Evolutionary conservation across 2,797 vertebrate species (phyloP).

Genomic region (Myoxocephalus aenaeus): DNA sequence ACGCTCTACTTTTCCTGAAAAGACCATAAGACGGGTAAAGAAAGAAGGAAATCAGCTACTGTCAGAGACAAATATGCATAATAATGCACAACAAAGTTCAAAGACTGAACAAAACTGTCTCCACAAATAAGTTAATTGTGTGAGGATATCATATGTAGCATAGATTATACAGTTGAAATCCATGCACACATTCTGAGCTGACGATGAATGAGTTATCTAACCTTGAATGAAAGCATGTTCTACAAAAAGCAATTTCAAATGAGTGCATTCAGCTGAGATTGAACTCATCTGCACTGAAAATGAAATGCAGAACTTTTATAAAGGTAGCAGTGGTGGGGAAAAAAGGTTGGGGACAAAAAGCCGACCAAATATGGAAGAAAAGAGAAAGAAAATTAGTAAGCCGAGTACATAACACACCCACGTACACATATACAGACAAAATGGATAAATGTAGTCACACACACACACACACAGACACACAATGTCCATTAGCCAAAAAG

Average conservation of each 20-base stretch:
- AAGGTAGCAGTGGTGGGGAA: slow-evolving; percentile 4
- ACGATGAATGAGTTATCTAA: slow-evolving; percentile 61
- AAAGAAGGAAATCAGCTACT: slow-evolving; percentile 59
- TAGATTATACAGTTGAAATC: slow-evolving; percentile 60
- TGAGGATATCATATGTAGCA: slow-evolving; percentile 36
- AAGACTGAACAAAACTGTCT: slow-evolving; percentile 56
- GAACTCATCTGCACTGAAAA: slow-evolving; percentile 42
- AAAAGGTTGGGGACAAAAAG: slow-evolving; percentile 27
- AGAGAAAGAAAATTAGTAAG: slow-evolving; percentile 28
- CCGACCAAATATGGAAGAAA: slow-evolving; percentile 26
- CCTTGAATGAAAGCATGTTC: slow-evolving; percentile 59
- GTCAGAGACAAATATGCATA: slow-evolving; percentile 64
- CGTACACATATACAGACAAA: slow-evolving; percentile 33
- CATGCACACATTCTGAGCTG: slow-evolving; percentile 32
- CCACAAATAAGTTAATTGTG: slow-evolving; percentile 63
- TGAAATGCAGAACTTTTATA: slow-evolving; percentile 40
- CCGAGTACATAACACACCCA: slow-evolving; percentile 16
- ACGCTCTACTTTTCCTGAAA: slow-evolving; percentile 80
- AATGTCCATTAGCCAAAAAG: slow-evolving; percentile 74
- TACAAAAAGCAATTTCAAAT: slow-evolving; percentile 56
- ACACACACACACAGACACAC: slow-evolving; percentile 47
- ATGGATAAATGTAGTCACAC: slow-evolving; percentile 37
- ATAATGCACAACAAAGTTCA: slow-evolving; percentile 71
- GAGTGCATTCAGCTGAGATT: slow-evolving; percentile 53
- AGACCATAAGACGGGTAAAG: slow-evolving; percentile 61